A percentile compares a stretch with the other conserved stretches of the same genome.
Conservation (phyloP, 2,888 invertebrate genomes). For the Diabrotica balteata region DNA sequence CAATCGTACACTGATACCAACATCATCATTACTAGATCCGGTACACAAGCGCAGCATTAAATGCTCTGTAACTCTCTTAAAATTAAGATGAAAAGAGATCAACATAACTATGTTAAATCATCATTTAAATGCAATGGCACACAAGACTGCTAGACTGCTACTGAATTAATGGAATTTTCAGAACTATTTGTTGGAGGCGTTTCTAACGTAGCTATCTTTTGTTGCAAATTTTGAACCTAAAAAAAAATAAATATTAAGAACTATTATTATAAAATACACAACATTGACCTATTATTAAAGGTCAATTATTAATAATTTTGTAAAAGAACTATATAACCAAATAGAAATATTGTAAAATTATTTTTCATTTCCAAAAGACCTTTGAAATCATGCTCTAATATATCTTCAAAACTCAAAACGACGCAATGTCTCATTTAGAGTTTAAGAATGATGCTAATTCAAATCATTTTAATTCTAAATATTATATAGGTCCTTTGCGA, state of each 20-base stretch:
- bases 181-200: slow-evolving; percentile 57
- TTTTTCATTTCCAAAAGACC: too few relatives aligned
- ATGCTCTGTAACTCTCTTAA: slow-evolving; percentile 27
- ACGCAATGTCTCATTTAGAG: too few relatives aligned
- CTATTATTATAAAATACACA: too few relatives aligned
- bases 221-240: slow-evolving; percentile 62
- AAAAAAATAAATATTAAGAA: slow-evolving; percentile 35
- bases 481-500: too few relatives aligned
- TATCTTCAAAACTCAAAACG: too few relatives aligned
- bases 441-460: too few relatives aligned
- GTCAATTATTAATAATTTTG: too few relatives aligned
- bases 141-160: slow-evolving; percentile 48
- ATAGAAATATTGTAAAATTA: too few relatives aligned
- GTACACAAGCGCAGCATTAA: slow-evolving; percentile 36
- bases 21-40: slow-evolving; percentile 29
- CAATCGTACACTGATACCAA: slow-evolving; percentile 18
- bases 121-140: slow-evolving; percentile 8
- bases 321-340: too few relatives aligned
- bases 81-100: slow-evolving; percentile 31
- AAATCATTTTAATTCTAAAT: too few relatives aligned
- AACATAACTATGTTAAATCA: slow-evolving; percentile 29
- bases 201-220: slow-evolving; percentile 61
- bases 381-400: too few relatives aligned
- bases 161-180: slow-evolving; percentile 55
- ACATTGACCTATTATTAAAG: too few relatives aligned